Conservation (phyloP, 2,888 invertebrate genomes). For the Kryphioiulus occultus region DNA sequence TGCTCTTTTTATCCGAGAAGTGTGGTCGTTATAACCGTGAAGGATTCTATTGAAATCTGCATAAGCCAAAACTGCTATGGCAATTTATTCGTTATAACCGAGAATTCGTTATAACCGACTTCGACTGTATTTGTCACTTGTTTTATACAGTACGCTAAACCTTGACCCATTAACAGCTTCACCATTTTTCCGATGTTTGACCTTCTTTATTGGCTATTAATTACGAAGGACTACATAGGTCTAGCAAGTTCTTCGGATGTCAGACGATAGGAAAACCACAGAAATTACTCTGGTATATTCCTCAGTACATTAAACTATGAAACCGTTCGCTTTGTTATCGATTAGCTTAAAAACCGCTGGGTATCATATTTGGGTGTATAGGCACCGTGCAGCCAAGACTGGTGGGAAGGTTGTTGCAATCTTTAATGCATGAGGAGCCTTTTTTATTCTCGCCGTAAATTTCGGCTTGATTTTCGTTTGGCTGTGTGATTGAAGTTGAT, state of each 20-base stretch:
- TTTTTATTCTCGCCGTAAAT: slow-evolving; percentile 28
- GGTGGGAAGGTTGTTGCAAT: slow-evolving; percentile 22
- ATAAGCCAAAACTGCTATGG: no score
- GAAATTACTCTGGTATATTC: background rate
- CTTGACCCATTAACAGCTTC: background rate
- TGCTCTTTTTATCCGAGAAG: no score
- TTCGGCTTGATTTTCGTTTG: slow-evolving; percentile 32
- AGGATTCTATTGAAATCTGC: no score
- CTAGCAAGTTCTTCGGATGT: background rate
- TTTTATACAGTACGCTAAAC: no score
- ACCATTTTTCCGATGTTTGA: background rate
- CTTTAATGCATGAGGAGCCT: slow-evolving; percentile 37
- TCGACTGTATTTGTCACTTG: no score
- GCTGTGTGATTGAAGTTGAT: slow-evolving; percentile 40
- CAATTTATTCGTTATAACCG: no score
- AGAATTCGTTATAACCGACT: no score
- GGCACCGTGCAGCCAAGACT: background rate
- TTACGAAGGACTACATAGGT: background rate
- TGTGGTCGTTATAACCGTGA: no score
- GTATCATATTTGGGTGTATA: background rate
- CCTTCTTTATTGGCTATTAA: background rate
- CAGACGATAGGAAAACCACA: background rate
- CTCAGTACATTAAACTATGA: background rate
- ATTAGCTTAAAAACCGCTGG: background rate
- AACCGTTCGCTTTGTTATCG: slow-evolving; percentile 4